These are phyloP conservation scores for Folsomia manolachei DNA, from an alignment of 2,888 invertebrate species.

Conservation along the genomic window DNA sequence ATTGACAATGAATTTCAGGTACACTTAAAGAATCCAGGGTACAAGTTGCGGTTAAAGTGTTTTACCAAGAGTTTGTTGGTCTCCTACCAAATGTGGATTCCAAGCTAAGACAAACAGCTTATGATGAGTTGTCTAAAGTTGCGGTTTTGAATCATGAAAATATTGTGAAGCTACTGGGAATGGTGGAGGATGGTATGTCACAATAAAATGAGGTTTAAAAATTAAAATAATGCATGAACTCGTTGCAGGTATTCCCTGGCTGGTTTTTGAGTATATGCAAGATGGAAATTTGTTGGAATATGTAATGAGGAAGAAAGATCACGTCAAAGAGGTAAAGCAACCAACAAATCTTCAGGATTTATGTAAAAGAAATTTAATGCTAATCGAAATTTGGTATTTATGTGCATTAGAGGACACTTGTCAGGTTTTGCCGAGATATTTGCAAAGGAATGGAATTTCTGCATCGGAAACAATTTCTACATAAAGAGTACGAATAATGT, in stretches of 20 bases:
- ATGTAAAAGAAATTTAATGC: neutral
- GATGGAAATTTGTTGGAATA: slow-evolving; percentile 40
- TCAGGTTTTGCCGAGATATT: slow-evolving; percentile 35
- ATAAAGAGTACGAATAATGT: too few species aligned
- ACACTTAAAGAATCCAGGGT: slow-evolving; percentile 17
- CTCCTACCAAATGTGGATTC: neutral
- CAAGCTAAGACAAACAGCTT: slow-evolving; percentile 30
- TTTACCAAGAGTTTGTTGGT: slow-evolving; percentile 20
- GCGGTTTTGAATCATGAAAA: slow-evolving; percentile 42
- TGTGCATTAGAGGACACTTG: slow-evolving; percentile 32
- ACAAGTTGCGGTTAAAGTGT: slow-evolving; percentile 35
- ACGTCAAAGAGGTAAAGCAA: slow-evolving; percentile 32
- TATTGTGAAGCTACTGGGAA: slow-evolving; percentile 40
- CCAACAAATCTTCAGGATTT: neutral
- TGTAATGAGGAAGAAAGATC: slow-evolving; percentile 22
- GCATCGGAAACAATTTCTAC: slow-evolving; percentile 33
- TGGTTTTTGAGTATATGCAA: slow-evolving; percentile 44
- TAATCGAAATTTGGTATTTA: neutral
- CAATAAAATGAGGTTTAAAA: neutral
- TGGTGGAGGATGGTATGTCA: slow-evolving; percentile 38
- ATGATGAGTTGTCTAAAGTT: slow-evolving; percentile 35
- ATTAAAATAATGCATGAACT: slow-evolving; percentile 9
- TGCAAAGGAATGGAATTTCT: slow-evolving; percentile 40
- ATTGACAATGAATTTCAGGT: slow-evolving; percentile 6
- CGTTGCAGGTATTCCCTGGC: slow-evolving; percentile 41